phyloP scores from a whole-genome alignment of 1,140 invertebrate species.

The Battus philenor region DNA sequence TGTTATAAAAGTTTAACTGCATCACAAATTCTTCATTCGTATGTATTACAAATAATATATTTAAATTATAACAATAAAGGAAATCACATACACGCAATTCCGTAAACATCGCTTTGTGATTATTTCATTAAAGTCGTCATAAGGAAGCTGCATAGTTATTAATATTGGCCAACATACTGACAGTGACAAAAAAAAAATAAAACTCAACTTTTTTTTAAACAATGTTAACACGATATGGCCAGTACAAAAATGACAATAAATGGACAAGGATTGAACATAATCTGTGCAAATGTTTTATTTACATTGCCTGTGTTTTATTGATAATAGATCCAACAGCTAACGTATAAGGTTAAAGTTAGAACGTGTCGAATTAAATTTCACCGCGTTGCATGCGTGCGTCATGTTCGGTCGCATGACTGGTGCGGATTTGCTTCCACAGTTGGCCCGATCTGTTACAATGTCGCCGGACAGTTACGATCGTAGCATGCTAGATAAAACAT shows the following conservation, averaged over 20 bases:
- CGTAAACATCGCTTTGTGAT: no score
- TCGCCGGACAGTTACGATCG: background rate
- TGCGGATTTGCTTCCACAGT: conserved; percentile 1
- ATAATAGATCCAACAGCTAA: background rate
- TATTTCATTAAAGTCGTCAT: no score
- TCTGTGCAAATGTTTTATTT: conserved; percentile 2
- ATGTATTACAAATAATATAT: no score
- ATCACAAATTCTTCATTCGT: no score
- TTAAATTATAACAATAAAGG: no score
- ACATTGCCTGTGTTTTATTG: background rate
- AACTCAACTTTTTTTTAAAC: no score
- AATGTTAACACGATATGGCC: no score
- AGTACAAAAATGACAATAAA: conserved; percentile 12
- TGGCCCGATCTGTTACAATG: background rate
- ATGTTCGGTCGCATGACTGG: background rate
- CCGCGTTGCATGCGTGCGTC: background rate
- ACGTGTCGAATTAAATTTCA: background rate
- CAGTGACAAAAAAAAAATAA: no score
- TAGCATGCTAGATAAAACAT: background rate
- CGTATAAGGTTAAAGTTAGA: conserved; percentile 3
- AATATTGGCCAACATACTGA: no score
- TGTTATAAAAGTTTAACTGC: no score
- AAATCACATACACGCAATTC: no score
- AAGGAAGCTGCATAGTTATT: no score
- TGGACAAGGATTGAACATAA: conserved; percentile 8